phyloP scores from a whole-genome alignment of 2,797 vertebrate species.

The Distichodus sexfasciatus region DNA sequence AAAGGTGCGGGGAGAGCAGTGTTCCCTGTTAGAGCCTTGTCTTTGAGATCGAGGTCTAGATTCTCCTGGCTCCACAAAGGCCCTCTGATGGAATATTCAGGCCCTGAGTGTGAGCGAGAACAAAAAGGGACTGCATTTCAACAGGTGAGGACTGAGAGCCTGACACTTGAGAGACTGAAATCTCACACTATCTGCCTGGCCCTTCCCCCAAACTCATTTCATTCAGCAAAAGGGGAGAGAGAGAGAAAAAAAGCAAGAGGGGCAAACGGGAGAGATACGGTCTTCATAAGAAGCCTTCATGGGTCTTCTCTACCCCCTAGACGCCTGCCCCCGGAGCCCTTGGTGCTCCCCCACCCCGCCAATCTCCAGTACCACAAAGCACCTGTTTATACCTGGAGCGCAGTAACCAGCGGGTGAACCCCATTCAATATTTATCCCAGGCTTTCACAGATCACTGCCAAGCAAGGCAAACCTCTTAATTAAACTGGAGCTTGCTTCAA shows the following conservation, averaged over 20 bases:
- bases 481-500: slow-evolving; percentile 99
- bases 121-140: slow-evolving; percentile 48
- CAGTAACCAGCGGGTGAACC: slow-evolving; percentile 99
- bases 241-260: slow-evolving; percentile 33
- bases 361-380: slow-evolving; percentile 80
- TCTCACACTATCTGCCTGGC: slow-evolving; percentile 78
- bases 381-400: slow-evolving; percentile 90
- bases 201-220: slow-evolving; percentile 23
- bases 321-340: slow-evolving; percentile 62
- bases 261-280: slow-evolving; percentile 51
- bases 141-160: slow-evolving; percentile 48
- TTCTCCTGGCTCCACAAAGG: slow-evolving; percentile 40
- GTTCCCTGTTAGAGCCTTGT: slow-evolving; percentile 27
- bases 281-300: slow-evolving; percentile 65
- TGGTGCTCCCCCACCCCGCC: slow-evolving; percentile 54
- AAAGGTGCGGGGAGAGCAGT: slow-evolving; percentile 48
- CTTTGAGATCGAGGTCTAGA: slow-evolving; percentile 49
- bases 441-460: slow-evolving; percentile 99
- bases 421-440: slow-evolving; percentile 99
- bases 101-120: slow-evolving; percentile 34
- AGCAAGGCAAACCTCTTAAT: slow-evolving; percentile 99
- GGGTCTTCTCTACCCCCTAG: slow-evolving; percentile 49
- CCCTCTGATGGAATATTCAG: slow-evolving; percentile 41
- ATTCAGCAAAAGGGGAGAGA: not conserved
- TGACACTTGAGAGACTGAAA: slow-evolving; percentile 83